Evolutionary conservation across 2,888 invertebrate genomes (phyloP).

Genomic region (Athrips mouffetella): DNA sequence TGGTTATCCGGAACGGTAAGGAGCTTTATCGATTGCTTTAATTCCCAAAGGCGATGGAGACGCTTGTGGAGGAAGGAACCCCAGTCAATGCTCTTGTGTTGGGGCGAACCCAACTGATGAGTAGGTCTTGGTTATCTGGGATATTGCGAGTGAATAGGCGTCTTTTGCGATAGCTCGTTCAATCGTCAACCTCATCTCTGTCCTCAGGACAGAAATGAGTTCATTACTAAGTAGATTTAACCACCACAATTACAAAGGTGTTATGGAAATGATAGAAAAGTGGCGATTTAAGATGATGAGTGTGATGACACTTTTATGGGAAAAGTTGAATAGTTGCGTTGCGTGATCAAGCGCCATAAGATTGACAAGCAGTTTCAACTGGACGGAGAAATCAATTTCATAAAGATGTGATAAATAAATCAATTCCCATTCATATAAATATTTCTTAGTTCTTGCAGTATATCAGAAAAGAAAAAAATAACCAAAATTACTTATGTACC

Average conservation of each 20-base stretch:
- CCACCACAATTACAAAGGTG: background rate
- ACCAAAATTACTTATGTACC: too few species aligned
- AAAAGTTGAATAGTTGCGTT: background rate
- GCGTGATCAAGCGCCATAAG: background rate
- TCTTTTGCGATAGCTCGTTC: too few species aligned
- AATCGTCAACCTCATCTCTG: too few species aligned
- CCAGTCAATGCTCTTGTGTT: too few species aligned
- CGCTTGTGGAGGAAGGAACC: slow-evolving; percentile 92
- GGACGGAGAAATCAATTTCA: background rate
- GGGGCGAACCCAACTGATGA: slow-evolving; percentile 82
- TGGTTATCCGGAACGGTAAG: slow-evolving; percentile 78
- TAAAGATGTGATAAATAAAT: too few species aligned
- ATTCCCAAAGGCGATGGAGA: too few species aligned
- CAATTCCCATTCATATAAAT: too few species aligned
- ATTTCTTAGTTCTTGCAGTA: background rate
- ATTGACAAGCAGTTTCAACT: background rate
- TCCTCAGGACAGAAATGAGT: too few species aligned
- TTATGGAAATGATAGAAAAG: background rate
- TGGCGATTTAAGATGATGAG: background rate
- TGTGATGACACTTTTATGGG: background rate
- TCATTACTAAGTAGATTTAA: too few species aligned
- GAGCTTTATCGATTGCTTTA: too few species aligned
- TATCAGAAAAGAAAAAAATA: too few species aligned
- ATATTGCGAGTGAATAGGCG: too few species aligned
- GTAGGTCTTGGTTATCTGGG: slow-evolving; percentile 77